Percentiles rank a stretch among this genome's conserved stretches.
Evolutionary conservation across 2,888 invertebrate genomes (phyloP).

Genomic region (Ophion ellenae): DNA sequence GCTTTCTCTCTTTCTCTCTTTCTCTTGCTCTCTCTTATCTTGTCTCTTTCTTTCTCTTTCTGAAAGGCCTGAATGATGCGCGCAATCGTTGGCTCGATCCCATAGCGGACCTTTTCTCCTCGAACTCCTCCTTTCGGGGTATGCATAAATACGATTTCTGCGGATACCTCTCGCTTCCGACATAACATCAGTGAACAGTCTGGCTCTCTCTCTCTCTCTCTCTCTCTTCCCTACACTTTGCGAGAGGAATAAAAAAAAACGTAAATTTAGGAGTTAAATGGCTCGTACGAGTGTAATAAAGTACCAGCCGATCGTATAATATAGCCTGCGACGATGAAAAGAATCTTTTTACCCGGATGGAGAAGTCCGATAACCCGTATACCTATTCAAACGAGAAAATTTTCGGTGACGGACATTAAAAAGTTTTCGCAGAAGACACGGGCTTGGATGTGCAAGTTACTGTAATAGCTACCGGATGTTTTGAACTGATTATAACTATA

Average conservation of each 20-base stretch:
- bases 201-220: no score
- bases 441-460: no score
- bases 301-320: slow-evolving; percentile 42
- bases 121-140: slow-evolving; percentile 27
- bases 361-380: slow-evolving; percentile 26
- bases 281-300: slow-evolving; percentile 56
- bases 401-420: slow-evolving; percentile 26
- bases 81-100: slow-evolving; percentile 54
- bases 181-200: slow-evolving; percentile 37
- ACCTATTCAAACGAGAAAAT: slow-evolving; percentile 23
- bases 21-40: slow-evolving; percentile 5
- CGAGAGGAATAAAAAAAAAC: slow-evolving; percentile 20
- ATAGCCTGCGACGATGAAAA: slow-evolving; percentile 31
- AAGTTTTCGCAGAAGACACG: not conserved
- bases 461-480: no score
- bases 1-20: not conserved
- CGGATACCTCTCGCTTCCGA: slow-evolving; percentile 46
- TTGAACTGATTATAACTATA: no score
- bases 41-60: slow-evolving; percentile 12
- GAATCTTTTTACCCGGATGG: slow-evolving; percentile 1
- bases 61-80: slow-evolving; percentile 54
- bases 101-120: slow-evolving; percentile 54
- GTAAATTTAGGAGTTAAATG: slow-evolving; percentile 43
- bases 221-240: not conserved
- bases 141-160: slow-evolving; percentile 48